Evolutionary conservation across 2,113 vertebrate species (phyloP).

Genomic region (Natator depressus): DNA sequence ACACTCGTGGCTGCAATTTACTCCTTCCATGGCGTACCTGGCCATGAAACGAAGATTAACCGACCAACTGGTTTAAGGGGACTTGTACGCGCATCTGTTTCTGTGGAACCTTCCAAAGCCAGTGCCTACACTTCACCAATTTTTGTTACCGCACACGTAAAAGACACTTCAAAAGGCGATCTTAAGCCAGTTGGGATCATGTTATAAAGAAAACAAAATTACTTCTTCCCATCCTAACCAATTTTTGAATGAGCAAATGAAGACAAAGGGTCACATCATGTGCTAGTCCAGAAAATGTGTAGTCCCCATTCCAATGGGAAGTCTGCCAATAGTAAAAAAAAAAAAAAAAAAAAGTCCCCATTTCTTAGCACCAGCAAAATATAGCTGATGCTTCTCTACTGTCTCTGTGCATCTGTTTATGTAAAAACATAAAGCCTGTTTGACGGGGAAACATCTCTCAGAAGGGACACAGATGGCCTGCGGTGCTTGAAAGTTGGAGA

Average conservation of each 20-base stretch:
- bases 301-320: not conserved
- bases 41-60: not conserved
- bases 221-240: not conserved
- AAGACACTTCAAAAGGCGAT: not conserved
- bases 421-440: conserved; percentile 13
- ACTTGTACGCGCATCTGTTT: not conserved
- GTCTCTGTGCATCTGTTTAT: conserved; percentile 44
- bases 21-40: not conserved
- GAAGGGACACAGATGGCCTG: conserved; percentile 31
- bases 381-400: conserved; percentile 14
- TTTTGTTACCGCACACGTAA: not conserved
- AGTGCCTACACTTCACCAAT: not conserved
- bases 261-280: not conserved
- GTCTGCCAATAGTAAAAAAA: conserved; percentile 13
- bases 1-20: not conserved
- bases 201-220: not conserved
- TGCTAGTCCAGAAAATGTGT: conserved; percentile 6
- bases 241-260: not conserved
- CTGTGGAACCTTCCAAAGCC: not conserved
- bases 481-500: conserved; percentile 34
- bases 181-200: accelerated
- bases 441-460: conserved; percentile 56
- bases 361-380: not conserved
- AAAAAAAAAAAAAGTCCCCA: conserved; percentile 5
- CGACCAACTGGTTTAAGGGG: accelerated